These are phyloP conservation scores for Muntiacus muntjak DNA, from an alignment of 2,113 vertebrate genomes.

Conservation along the genomic window DNA sequence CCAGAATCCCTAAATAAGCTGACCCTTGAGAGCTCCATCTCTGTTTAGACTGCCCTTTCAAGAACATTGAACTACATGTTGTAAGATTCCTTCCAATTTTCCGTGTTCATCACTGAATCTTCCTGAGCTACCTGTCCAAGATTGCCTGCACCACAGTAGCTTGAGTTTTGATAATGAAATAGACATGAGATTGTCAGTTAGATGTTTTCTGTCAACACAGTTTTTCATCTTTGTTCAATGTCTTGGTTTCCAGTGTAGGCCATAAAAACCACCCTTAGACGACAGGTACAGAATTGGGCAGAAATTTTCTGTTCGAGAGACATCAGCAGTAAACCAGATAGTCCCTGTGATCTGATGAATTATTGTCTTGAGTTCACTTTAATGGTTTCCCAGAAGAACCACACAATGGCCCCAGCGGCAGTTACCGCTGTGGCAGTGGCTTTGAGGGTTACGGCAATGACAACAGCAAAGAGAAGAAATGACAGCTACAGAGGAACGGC, in stretches of 20 bases:
- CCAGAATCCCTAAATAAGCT: not conserved
- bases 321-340: not conserved
- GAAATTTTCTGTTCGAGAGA: not conserved
- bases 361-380: not conserved
- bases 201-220: no score
- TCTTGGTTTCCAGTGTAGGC: not conserved
- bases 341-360: not conserved
- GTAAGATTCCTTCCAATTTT: not conserved
- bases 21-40: not conserved
- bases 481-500: not conserved
- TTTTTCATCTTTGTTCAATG: not conserved
- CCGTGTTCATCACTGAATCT: not conserved
- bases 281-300: not conserved
- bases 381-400: not conserved
- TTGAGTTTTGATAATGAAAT: not conserved
- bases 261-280: not conserved
- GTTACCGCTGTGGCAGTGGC: no score
- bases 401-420: not conserved
- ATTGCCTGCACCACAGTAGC: not conserved
- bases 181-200: not conserved
- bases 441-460: not conserved
- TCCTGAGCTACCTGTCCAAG: not conserved
- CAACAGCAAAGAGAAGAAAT: not conserved
- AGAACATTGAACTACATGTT: not conserved
- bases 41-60: not conserved